Evolutionary conservation across 2,888 invertebrate species (phyloP).

Genomic region (Gonocerus acuteangulatus): DNA sequence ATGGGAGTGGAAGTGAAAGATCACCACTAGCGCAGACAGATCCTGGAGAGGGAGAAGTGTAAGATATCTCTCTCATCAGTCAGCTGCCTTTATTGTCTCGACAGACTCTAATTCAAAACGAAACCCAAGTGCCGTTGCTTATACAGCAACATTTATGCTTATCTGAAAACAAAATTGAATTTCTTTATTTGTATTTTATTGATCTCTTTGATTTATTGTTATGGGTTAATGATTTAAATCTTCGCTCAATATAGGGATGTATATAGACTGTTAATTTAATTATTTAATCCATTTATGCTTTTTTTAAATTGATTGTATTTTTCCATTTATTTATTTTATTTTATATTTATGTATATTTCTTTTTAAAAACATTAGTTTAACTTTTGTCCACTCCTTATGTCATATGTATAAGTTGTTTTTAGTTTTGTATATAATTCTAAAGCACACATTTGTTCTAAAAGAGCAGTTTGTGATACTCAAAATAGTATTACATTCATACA

Average conservation of each 20-base stretch:
- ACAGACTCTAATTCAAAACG: neutral
- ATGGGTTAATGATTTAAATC: conserved; percentile 16
- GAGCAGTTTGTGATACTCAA: conserved; percentile 22
- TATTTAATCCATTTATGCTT: conserved; percentile 3
- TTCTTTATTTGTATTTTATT: neutral
- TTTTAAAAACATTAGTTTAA: neutral
- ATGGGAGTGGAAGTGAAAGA: conserved; percentile 9
- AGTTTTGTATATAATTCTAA: conserved; percentile 11
- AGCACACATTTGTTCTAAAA: conserved; percentile 10
- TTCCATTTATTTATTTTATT: conserved; percentile 12
- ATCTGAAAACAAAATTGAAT: neutral
- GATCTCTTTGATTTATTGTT: conserved; percentile 4
- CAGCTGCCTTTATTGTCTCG: neutral
- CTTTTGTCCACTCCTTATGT: neutral
- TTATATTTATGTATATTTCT: conserved; percentile 2
- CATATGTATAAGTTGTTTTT: neutral
- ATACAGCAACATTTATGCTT: neutral
- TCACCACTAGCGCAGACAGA: neutral
- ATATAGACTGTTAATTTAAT: conserved; percentile 24
- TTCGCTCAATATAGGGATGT: conserved; percentile 15
- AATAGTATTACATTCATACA: conserved; percentile 18
- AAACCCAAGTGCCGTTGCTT: conserved; percentile 21
- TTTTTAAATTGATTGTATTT: conserved; percentile 1
- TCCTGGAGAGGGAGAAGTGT: conserved; percentile 3
- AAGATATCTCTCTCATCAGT: neutral